A percentile compares a stretch with the other conserved stretches of the same genome.
Evolutionary conservation across 1,140 invertebrate genomes (phyloP).

Genomic region (Nebria ingens): DNA sequence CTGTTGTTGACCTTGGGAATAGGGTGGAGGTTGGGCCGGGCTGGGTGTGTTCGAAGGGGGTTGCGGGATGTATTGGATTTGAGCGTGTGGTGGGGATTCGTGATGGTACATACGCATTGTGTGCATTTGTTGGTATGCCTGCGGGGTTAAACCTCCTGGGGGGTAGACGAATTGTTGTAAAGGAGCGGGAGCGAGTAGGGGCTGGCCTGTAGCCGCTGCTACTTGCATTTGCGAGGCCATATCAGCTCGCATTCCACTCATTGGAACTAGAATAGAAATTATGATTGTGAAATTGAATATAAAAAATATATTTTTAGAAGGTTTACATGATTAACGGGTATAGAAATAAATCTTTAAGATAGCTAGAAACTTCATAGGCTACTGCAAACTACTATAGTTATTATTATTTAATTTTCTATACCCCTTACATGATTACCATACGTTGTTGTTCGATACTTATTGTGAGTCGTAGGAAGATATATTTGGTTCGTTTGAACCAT

Average conservation of each 20-base stretch:
- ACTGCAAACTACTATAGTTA: too few relatives aligned
- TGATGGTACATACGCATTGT: conserved; percentile 50
- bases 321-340: too few relatives aligned
- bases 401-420: too few relatives aligned
- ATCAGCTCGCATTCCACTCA: conserved; percentile 47
- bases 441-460: too few relatives aligned
- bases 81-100: conserved; percentile 39
- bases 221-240: conserved; percentile 62
- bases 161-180: conserved; percentile 47
- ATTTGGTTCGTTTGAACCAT: too few relatives aligned
- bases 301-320: not conserved
- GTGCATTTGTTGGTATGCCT: conserved; percentile 49
- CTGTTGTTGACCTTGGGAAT: conserved; percentile 45
- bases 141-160: conserved; percentile 37
- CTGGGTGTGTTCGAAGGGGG: conserved; percentile 51
- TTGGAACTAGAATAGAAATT: conserved; percentile 47
- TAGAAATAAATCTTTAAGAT: too few relatives aligned
- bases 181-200: conserved; percentile 63
- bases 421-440: too few relatives aligned
- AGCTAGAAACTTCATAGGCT: too few relatives aligned
- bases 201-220: conserved; percentile 68
- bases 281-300: conserved; percentile 20
- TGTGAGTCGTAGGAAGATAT: too few relatives aligned
- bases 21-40: conserved; percentile 47
- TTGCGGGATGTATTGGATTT: conserved; percentile 51